These are phyloP conservation scores for Chrysochloris asiatica DNA, from an alignment of 2,113 vertebrate species.

Conservation along the genomic window DNA sequence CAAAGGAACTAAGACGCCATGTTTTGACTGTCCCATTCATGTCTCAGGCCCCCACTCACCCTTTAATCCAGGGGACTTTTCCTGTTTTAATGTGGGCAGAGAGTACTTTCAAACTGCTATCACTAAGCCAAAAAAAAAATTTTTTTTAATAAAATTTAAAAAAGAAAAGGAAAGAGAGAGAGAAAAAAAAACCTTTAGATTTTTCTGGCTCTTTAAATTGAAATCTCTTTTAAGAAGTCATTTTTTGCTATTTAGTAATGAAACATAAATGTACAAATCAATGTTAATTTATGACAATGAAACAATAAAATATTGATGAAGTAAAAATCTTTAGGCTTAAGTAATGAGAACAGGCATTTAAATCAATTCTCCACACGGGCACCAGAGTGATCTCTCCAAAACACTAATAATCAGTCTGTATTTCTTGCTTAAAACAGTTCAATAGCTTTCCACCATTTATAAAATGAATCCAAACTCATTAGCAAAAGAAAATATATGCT, in stretches of 20 bases:
- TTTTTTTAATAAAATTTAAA: not conserved
- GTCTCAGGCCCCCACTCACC: not conserved
- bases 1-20: not conserved
- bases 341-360: conserved; percentile 60
- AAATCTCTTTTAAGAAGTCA: conserved; percentile 62
- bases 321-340: conserved; percentile 59
- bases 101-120: not conserved
- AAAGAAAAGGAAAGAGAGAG: not conserved
- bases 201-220: conserved; percentile 46
- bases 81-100: not conserved
- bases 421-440: conserved; percentile 45
- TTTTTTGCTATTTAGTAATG: conserved; percentile 63
- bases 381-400: conserved; percentile 54
- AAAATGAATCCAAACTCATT: conserved; percentile 48
- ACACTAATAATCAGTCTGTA: conserved; percentile 48
- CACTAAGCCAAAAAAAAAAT: conserved; percentile 3
- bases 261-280: conserved; percentile 62
- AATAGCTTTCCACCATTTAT: conserved; percentile 25
- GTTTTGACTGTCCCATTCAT: not conserved
- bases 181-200: not conserved
- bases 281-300: conserved; percentile 71
- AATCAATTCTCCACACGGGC: conserved; percentile 52
- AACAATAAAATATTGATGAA: conserved; percentile 74
- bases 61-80: not conserved
- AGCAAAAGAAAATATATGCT: conserved; percentile 45